A percentile compares a stretch with the other conserved stretches of the same genome.
Conservation (phyloP, 2,888 invertebrate genomes). For the Hemicrepidius hirtus region DNA sequence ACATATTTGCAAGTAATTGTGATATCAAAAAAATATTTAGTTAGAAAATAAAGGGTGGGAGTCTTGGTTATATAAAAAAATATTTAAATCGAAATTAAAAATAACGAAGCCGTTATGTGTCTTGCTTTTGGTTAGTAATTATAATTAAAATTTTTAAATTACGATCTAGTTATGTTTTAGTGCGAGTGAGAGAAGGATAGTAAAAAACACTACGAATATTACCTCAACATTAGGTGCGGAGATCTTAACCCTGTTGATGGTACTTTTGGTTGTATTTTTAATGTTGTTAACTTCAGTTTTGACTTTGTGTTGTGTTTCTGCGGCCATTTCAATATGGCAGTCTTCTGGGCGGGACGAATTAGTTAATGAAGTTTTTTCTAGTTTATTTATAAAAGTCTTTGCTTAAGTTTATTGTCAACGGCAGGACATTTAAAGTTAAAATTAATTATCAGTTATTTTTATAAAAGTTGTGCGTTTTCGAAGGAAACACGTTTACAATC, state of each 20-base stretch:
- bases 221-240: conserved; percentile 68
- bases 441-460: conserved; percentile 5
- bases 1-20: too few relatives aligned
- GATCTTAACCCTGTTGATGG: conserved; percentile 67
- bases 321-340: conserved; percentile 56
- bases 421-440: conserved; percentile 19
- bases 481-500: conserved; percentile 4
- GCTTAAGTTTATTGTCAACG: conserved; percentile 42
- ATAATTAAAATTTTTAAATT: too few relatives aligned
- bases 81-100: too few relatives aligned
- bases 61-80: too few relatives aligned
- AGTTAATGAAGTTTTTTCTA: conserved; percentile 20
- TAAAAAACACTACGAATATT: conserved; percentile 50
- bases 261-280: conserved; percentile 57
- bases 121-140: too few relatives aligned
- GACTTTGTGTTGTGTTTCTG: conserved; percentile 54
- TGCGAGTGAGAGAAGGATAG: too few relatives aligned
- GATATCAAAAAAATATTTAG: too few relatives aligned
- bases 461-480: conserved; percentile 37
- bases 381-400: conserved; percentile 4
- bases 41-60: too few relatives aligned
- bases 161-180: too few relatives aligned
- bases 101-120: too few relatives aligned
- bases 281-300: conserved; percentile 54
- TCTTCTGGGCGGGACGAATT: conserved; percentile 46